These are phyloP conservation scores for Sceloporus tristichus DNA, from an alignment of 2,113 vertebrate genomes.

Conservation along the genomic window DNA sequence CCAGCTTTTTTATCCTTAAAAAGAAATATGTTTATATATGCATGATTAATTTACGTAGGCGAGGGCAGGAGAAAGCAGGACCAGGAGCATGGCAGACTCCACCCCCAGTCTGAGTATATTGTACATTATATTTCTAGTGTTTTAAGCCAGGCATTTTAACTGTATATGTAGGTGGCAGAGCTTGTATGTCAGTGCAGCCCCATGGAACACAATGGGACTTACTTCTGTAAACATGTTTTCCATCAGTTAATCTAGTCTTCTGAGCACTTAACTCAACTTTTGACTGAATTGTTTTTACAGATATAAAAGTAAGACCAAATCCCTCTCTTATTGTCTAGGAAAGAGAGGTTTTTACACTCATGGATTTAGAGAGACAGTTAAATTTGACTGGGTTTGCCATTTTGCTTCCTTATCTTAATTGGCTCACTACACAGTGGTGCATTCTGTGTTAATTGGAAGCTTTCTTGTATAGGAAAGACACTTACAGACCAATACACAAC, in stretches of 20 bases:
- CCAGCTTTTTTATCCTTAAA: too few relatives aligned
- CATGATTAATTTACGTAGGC: neutral
- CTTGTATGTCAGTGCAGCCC: neutral
- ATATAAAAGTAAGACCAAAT: neutral
- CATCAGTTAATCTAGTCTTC: neutral
- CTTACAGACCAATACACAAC: slow-evolving; percentile 13
- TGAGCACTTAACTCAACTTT: neutral
- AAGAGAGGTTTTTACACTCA: neutral
- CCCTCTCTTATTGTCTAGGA: neutral
- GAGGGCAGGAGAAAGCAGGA: neutral
- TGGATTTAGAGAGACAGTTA: neutral
- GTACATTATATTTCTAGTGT: neutral
- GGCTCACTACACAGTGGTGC: neutral
- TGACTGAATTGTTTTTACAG: neutral
- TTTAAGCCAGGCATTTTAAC: neutral
- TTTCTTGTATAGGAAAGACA: slow-evolving; percentile 16
- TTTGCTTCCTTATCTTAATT: slow-evolving; percentile 21
- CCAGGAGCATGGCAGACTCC: neutral
- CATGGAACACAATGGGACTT: neutral
- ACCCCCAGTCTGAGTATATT: neutral
- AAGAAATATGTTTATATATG: neutral
- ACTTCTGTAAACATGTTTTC: neutral
- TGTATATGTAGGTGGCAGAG: neutral
- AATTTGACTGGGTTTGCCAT: slow-evolving; percentile 2
- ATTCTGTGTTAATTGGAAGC: slow-evolving; percentile 15